These are phyloP conservation scores for Eulithis testata DNA, from an alignment of 2,888 invertebrate genomes.

Conservation along the genomic window DNA sequence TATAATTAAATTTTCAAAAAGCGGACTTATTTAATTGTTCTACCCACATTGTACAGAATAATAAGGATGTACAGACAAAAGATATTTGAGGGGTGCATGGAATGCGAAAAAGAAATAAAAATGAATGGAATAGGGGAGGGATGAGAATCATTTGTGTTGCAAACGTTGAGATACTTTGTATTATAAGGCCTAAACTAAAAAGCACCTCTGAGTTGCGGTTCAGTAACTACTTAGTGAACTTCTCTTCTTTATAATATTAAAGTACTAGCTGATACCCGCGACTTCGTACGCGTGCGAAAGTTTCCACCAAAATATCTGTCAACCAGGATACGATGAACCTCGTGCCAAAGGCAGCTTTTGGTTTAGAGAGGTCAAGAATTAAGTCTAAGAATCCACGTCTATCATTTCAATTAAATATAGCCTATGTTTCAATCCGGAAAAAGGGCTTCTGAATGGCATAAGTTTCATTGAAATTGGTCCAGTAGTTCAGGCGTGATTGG, in stretches of 20 bases:
- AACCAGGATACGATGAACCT: too few species aligned
- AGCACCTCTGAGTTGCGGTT: constrained; percentile 15
- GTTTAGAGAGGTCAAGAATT: too few species aligned
- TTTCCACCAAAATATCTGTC: too few species aligned
- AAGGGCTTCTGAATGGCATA: too few species aligned
- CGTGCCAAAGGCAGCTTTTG: too few species aligned
- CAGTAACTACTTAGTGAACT: constrained; percentile 2
- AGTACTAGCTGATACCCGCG: too few species aligned
- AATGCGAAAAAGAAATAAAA: constrained; percentile 6
- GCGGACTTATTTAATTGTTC: constrained; percentile 6
- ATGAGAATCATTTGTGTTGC: constrained; percentile 22
- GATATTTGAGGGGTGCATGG: constrained; percentile 15
- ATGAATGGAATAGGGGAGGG: constrained; percentile 15
- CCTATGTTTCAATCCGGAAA: too few species aligned
- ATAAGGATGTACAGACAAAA: constrained; percentile 18
- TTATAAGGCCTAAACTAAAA: constrained; percentile 22
- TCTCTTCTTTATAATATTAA: neutral
- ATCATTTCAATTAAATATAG: too few species aligned
- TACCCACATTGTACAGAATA: constrained; percentile 18
- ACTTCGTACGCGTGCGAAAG: too few species aligned
- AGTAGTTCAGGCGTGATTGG: too few species aligned
- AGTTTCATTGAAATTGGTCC: too few species aligned
- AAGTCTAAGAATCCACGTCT: too few species aligned
- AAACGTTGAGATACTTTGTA: constrained; percentile 21
- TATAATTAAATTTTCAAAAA: constrained; percentile 21